phyloP scores from a whole-genome alignment of 2,888 invertebrate genomes.

The Anarsia innoxiella region DNA sequence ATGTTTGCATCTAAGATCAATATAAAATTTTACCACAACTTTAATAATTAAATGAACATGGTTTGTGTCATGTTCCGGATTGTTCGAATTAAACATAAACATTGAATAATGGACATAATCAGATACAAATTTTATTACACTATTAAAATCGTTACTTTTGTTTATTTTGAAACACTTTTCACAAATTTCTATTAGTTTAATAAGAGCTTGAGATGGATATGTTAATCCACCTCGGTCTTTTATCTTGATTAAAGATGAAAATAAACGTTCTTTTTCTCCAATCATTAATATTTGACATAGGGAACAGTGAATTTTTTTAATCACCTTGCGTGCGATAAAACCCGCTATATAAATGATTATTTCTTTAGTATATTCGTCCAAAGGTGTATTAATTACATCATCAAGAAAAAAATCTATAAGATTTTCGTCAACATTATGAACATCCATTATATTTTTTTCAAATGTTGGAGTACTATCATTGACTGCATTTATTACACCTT shows the following conservation, averaged over 20 bases:
- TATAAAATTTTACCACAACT: background rate
- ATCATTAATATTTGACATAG: background rate
- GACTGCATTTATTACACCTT: background rate
- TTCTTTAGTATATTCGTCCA: background rate
- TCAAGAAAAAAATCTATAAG: background rate
- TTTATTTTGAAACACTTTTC: background rate
- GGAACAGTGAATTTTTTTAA: background rate
- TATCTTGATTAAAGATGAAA: background rate
- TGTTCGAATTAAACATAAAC: background rate
- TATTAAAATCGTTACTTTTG: background rate
- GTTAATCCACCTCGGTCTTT: background rate
- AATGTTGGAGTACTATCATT: background rate
- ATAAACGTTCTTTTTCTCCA: background rate
- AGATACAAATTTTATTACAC: background rate
- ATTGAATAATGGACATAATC: background rate
- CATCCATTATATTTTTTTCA: background rate
- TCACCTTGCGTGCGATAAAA: background rate
- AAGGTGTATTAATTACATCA: background rate
- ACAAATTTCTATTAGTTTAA: background rate
- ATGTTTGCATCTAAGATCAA: background rate
- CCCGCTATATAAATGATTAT: background rate
- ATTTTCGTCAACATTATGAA: background rate
- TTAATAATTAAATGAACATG: background rate
- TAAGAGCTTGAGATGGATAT: background rate
- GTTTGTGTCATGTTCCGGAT: background rate